Percentiles rank a stretch among this genome's conserved stretches.
Conservation (phyloP, 1,140 invertebrate genomes). For the Amyelois transitella region DNA sequence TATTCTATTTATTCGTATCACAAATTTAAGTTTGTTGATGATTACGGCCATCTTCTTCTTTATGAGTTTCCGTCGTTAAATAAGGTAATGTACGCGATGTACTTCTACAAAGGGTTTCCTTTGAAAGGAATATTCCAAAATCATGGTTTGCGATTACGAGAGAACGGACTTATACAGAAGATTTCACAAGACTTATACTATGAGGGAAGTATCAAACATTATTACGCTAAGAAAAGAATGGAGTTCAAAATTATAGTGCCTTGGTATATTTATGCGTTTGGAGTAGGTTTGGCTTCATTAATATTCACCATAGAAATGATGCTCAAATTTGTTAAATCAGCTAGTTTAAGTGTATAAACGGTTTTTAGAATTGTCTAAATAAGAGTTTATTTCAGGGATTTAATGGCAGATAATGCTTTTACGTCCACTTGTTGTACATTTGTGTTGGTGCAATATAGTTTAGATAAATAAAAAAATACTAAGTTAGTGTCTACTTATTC, state of each 20-base stretch:
- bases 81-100: conserved; percentile 35
- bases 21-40: conserved; percentile 25
- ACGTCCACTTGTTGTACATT: too few species aligned
- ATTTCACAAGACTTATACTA: conserved; percentile 12
- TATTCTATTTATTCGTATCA: conserved; percentile 29
- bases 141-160: conserved; percentile 26
- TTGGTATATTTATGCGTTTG: conserved; percentile 25
- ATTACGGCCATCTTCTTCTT: conserved; percentile 19
- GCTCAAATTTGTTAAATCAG: neutral
- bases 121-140: conserved; percentile 16
- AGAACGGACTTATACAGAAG: conserved; percentile 32
- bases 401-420: too few species aligned
- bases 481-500: too few species aligned
- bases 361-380: too few species aligned
- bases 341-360: neutral
- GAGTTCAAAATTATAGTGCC: conserved; percentile 19
- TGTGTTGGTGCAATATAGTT: too few species aligned
- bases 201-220: conserved; percentile 9
- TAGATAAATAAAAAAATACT: too few species aligned
- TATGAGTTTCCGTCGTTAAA: conserved; percentile 22
- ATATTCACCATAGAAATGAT: conserved; percentile 27
- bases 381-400: too few species aligned
- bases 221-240: conserved; percentile 2
- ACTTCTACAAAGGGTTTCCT: conserved; percentile 49
- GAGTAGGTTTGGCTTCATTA: conserved; percentile 12